Conservation (phyloP, 2,113 vertebrate genomes). For the Gymnocephalus cernua region DNA sequence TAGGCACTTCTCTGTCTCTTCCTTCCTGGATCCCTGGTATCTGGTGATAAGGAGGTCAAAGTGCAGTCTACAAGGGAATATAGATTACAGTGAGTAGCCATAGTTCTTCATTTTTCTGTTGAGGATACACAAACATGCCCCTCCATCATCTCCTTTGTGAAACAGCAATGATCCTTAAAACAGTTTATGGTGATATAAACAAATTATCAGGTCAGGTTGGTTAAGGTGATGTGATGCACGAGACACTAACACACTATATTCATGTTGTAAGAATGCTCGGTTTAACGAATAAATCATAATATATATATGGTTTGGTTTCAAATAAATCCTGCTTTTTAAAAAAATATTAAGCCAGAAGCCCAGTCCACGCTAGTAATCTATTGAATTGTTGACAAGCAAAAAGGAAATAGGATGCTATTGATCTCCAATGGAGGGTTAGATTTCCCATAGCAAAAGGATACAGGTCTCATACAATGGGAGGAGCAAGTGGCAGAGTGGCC, state of each 20-base stretch:
- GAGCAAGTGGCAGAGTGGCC: conserved; percentile 66
- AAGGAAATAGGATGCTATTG: conserved; percentile 70
- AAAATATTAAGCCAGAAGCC: conserved; percentile 12
- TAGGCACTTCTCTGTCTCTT: conserved; percentile 25
- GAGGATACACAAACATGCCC: conserved; percentile 51
- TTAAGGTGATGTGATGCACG: neutral
- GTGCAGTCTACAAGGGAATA: conserved; percentile 29
- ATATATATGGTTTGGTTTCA: neutral
- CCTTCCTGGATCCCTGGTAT: conserved; percentile 64
- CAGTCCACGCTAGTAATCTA: conserved; percentile 17
- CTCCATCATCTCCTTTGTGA: conserved; percentile 24
- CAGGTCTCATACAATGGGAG: conserved; percentile 59
- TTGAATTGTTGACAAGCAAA: conserved; percentile 54
- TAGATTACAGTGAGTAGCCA: conserved; percentile 57
- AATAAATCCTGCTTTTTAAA: conserved; percentile 33
- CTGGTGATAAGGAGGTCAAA: conserved; percentile 67
- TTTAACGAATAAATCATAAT: neutral
- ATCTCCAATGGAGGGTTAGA: conserved; percentile 64
- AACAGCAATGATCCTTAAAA: conserved; percentile 45
- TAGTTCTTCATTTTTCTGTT: conserved; percentile 50
- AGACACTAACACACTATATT: neutral
- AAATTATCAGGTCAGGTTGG: conserved; percentile 18
- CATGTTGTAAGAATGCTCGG: neutral
- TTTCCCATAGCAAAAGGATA: conserved; percentile 65
- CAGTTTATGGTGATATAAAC: conserved; percentile 25